Evolutionary conservation across 2,888 invertebrate species (phyloP), one percentile per base, ranked within the genome.

Genomic region (Eustalomyia histrio): DNA sequence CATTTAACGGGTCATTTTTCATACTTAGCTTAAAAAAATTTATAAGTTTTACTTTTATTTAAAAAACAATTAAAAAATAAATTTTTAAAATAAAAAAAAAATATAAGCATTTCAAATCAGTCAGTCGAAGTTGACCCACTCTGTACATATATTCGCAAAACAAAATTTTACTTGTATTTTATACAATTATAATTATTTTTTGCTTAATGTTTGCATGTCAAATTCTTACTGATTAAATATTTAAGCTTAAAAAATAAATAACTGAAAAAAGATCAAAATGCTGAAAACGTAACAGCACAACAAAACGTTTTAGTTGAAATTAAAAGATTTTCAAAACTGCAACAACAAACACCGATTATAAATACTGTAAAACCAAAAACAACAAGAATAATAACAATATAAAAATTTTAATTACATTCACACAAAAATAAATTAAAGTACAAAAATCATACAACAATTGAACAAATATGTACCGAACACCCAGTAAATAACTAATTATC

Each of bases 381-480:
- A 74, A 50, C 55, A 35, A 60, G 71, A 71, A 65, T 43, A 61
- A 72, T 60, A 35, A 71, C 29, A 74, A 29, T 73, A 69, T 47
- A 1, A n/a, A 47, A 67, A 74, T 76, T n/a, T 81, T 75, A 81
- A 81, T 81, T 78, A 75, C 78, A 71, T 78, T 81, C 74, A 74
- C 81, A 81, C 78, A 61, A 75, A n/a, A 74, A 75, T 78, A 81
- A 78, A 74, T 78, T 76, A 53, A 76, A 76, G 57, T 24, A 58
- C 18, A 29, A 33, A n/a, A 58, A n/a, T n/a, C 33, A 55, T 24
- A 67, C 21, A 67, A 47, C 43, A 47, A 50, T 63, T 50, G 16
- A 47, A 18, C 43, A 18, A 43, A 52, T 52, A 12, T 63, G 52
- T 50, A 64, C 29, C 6, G 7, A 21, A 64, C 52, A 50, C 1